Base-by-base conservation (phyloP, 1,140 invertebrate species). In the Mesaphorura yosii region DNA sequence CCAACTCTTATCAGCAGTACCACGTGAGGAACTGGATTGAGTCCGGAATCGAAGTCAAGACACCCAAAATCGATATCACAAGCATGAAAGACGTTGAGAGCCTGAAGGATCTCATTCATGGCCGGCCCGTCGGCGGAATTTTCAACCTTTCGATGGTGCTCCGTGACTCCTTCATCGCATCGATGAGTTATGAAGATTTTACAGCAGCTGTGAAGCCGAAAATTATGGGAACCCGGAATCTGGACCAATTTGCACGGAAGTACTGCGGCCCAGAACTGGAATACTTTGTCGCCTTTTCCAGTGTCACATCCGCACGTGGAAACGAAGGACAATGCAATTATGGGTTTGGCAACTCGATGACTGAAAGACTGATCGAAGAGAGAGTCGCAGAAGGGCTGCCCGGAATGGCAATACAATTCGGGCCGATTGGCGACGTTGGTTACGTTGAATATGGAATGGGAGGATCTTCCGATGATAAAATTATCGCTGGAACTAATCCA, bases 251-350 rank as follows among this genome's bases (percentile, higher is more conserved):
- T 2, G 72, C 72, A 17, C 64, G 77, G 34, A 62, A 68, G 17
- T 29, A 66, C 22, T 76, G 73, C 59, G n/a, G n/a, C n/a, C 66
- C 67, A 1, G 20, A 67, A 15, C 62, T 75, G 12, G 53, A 55
- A 2, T 47, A 62, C 23, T 96, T 94, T 67, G 84, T 91, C 10
- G 84, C 79, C 14, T 98, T 97, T 73, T 97, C 93, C 15, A 93
- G 88, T 17, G 82, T 97, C 19, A 86, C 85, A n/a, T 92, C 89
- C 70, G 92, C 91, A 10, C 79, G 88, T 52, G 94, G 94, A 51
- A 97, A 97, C 70, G 76, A 82, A 52, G 93, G 93, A 2, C 93
- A 97, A 72, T 78, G 82, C 19, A 97, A 97, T 72, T 97, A 97
- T 66, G 92, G 91, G 48, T 76, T 88, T 59, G 90, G 92, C 27